phyloP scores from a whole-genome alignment of 30 jellyfish, hydroid and myxozoan genomes.

The Hydractinia symbiolongicarpus region DNA sequence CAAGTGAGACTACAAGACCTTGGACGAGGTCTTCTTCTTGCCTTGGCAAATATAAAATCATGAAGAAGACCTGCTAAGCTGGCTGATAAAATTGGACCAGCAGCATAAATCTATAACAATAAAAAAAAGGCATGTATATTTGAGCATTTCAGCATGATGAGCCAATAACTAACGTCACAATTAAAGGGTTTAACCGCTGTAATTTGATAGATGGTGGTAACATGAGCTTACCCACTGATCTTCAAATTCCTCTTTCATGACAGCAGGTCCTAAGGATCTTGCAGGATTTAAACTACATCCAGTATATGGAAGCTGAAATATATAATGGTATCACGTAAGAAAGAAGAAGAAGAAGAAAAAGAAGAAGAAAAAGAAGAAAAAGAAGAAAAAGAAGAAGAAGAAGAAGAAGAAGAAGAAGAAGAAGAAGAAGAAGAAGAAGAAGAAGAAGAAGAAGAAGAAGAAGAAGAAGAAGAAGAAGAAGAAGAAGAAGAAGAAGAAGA shows the following conservation, averaged over 20 bases:
- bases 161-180: neutral
- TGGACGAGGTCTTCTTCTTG: slow-evolving; percentile 19
- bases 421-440: slow-evolving; percentile 3
- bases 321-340: neutral
- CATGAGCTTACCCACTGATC: slow-evolving; percentile 31
- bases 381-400: slow-evolving; percentile 34
- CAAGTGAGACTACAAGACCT: slow-evolving; percentile 25
- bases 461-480: slow-evolving; percentile 23
- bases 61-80: slow-evolving; percentile 27
- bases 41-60: slow-evolving; percentile 9
- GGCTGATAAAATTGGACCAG: slow-evolving; percentile 33
- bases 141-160: neutral
- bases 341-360: slow-evolving; percentile 29
- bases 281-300: slow-evolving; percentile 52
- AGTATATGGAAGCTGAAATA: slow-evolving; percentile 14
- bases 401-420: slow-evolving; percentile 3
- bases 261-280: slow-evolving; percentile 42
- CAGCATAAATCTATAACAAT: slow-evolving; percentile 18
- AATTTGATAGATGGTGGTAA: neutral
- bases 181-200: neutral
- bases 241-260: neutral
- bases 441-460: slow-evolving; percentile 15
- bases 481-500: neutral
- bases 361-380: slow-evolving; percentile 26
- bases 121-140: neutral